A percentile compares a stretch with the other conserved stretches of the same genome.
phyloP scores from a whole-genome alignment of 1,140 invertebrate species.

The Rhyacophila brunnea region DNA sequence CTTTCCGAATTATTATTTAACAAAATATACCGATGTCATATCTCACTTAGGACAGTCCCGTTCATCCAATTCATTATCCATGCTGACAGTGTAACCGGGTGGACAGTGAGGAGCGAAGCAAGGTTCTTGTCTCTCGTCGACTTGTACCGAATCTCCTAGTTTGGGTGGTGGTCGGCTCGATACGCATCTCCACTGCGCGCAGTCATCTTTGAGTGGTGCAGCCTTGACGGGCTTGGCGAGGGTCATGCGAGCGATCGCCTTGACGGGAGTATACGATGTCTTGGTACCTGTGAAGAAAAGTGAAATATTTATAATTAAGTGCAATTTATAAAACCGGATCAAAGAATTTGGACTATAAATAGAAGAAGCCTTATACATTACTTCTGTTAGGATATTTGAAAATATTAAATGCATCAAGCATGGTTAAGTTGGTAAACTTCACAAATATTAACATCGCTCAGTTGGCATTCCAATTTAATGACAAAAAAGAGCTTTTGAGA shows the following conservation, averaged over 20 bases:
- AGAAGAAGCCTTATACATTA: too few species aligned
- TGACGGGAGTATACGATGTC: slow-evolving; percentile 35
- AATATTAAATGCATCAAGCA: too few species aligned
- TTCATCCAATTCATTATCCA: slow-evolving; percentile 43
- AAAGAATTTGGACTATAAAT: too few species aligned
- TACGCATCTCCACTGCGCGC: slow-evolving; percentile 57
- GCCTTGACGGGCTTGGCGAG: slow-evolving; percentile 30
- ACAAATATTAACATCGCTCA: too few species aligned
- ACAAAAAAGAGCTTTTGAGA: too few species aligned
- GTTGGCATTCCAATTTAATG: too few species aligned
- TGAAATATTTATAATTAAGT: too few species aligned
- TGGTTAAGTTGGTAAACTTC: too few species aligned
- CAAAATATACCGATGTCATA: background rate
- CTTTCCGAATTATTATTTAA: too few species aligned
- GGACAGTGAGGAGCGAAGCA: slow-evolving; percentile 61
- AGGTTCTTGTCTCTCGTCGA: slow-evolving; percentile 36
- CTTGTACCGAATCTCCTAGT: slow-evolving; percentile 33
- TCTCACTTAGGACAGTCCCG: slow-evolving; percentile 52
- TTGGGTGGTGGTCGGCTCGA: slow-evolving; percentile 45
- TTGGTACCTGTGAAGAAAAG: slow-evolving; percentile 38
- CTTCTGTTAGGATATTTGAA: too few species aligned
- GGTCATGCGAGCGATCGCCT: slow-evolving; percentile 42
- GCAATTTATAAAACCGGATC: too few species aligned
- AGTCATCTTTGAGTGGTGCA: slow-evolving; percentile 40
- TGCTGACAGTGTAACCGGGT: slow-evolving; percentile 51